Conservation (phyloP, 1,140 invertebrate species). For the Metopolophium dirhodum region DNA sequence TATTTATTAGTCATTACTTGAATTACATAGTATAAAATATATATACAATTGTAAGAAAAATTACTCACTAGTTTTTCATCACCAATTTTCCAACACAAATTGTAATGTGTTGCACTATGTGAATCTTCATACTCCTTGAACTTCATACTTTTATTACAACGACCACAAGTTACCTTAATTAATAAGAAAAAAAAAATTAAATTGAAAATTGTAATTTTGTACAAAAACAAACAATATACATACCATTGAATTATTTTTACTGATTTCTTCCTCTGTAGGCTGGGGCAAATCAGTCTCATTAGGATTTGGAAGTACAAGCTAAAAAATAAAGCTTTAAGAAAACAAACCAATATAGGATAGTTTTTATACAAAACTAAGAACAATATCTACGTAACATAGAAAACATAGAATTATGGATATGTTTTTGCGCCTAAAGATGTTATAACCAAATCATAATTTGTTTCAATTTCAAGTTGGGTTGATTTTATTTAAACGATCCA, state of each 20-base stretch:
- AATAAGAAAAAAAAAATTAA: neutral
- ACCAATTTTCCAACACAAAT: slow-evolving; percentile 56
- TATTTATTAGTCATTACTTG: neutral
- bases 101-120: slow-evolving; percentile 56
- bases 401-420: neutral
- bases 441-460: neutral
- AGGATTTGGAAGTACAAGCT: neutral
- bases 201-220: neutral
- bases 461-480: neutral
- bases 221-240: neutral
- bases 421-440: neutral
- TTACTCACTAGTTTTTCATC: slow-evolving; percentile 57
- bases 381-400: neutral
- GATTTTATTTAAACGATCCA: neutral
- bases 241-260: neutral
- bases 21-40: neutral
- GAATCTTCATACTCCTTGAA: slow-evolving; percentile 39
- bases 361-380: neutral
- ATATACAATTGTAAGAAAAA: neutral
- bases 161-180: slow-evolving; percentile 56
- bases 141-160: slow-evolving; percentile 54
- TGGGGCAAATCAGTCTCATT: neutral
- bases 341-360: neutral
- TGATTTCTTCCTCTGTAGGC: neutral
- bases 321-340: neutral